Evolutionary conservation across 2,797 vertebrate species (phyloP), one percentile per base, ranked within the genome.

Genomic region (Sparus aurata): DNA sequence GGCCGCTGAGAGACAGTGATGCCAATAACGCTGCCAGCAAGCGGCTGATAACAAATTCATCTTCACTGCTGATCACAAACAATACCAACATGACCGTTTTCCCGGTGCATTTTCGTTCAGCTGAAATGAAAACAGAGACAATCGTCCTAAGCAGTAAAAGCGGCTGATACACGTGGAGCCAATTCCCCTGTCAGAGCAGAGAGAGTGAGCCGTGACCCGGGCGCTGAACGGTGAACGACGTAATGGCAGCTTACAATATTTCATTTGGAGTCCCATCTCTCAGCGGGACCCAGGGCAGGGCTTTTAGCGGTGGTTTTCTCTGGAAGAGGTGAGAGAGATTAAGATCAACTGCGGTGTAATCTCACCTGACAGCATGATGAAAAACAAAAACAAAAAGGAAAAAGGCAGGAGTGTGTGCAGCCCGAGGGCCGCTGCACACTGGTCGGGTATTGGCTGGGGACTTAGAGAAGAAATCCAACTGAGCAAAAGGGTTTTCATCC

Each of bases 331-430:
- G 80, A 89, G 63, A 87, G 83, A 94, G 92, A 94, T 93, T 92
- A 91, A 88, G 76, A 91, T 93, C 87, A 87, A 82, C 85, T 85
- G 75, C 84, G 91, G 76, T 49, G 79, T 95, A 93, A 95, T 94
- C 93, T 88, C 86, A 76, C 77, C 34, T 95, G 94, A 94, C 93
- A 94, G 85, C 68, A 75, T 67, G 93, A 87, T 94, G 91, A 95
- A 89, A 93, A 93, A 93, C 68, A 74, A 66, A 62, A 73, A 70
- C 67, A 80, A 57, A 65, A 52, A 75, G 61, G 57, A 71, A 81
- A 68, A 55, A 66, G 65, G 53, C 45, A 49, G 61, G 81, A 70
- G 77, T 83, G 90, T 79, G 86, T 59, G 80, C 55, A 80, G 80
- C 86, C 70, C 0, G 43, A 59, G 78, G 84, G 71, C 53, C 9